Evolutionary conservation across 2,113 vertebrate genomes (phyloP).

Genomic region (Barbus barbus): DNA sequence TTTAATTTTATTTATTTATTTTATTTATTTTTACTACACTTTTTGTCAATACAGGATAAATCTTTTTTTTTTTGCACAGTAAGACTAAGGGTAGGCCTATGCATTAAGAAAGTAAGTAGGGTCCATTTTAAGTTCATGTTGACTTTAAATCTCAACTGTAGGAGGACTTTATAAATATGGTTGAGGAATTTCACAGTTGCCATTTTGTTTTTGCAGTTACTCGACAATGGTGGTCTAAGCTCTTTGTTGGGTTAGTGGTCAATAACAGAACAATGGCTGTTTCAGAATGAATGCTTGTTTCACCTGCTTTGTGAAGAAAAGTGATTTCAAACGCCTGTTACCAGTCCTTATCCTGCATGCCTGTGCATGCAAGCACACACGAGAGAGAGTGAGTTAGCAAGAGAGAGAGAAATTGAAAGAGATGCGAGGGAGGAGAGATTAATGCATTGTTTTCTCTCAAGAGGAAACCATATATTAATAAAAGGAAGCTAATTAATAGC

Average conservation of each 20-base stretch:
- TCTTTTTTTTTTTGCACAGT: not conserved
- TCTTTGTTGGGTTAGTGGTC: not conserved
- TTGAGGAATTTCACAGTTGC: constrained; percentile 3
- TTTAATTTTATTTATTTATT: not conserved
- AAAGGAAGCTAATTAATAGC: constrained; percentile 45
- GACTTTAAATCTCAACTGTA: not conserved
- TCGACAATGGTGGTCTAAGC: not conserved
- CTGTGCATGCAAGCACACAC: not conserved
- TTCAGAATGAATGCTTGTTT: constrained; percentile 12
- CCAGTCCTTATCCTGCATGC: constrained; percentile 12
- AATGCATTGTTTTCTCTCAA: constrained; percentile 42
- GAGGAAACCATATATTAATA: constrained; percentile 45
- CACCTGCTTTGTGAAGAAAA: constrained; percentile 31
- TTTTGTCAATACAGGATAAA: not conserved
- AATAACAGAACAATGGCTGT: constrained; percentile 28
- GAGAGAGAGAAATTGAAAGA: constrained; percentile 34
- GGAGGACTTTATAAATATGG: not conserved
- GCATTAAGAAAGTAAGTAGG: not conserved
- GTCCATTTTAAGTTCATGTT: not conserved
- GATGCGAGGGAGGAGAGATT: constrained; percentile 34
- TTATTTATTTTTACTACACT: not conserved
- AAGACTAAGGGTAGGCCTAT: not conserved
- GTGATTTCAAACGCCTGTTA: constrained; percentile 12
- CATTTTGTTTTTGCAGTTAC: constrained; percentile 9
- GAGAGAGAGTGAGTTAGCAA: constrained; percentile 3